Conservation (phyloP, 2,797 vertebrate species). For the Helarctos malayanus region DNA sequence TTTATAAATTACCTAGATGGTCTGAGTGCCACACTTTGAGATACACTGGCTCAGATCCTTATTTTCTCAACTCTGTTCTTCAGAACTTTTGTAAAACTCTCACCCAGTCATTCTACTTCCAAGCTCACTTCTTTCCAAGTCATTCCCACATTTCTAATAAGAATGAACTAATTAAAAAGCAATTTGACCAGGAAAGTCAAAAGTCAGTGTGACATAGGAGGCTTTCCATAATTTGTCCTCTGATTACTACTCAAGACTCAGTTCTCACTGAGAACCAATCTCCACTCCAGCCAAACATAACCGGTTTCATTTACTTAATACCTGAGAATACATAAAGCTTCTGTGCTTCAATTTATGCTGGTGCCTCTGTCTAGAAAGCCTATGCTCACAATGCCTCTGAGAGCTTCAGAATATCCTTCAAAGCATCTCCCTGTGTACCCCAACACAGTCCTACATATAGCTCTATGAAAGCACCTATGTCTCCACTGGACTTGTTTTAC, state of each 20-base stretch:
- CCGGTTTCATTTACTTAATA: constrained; percentile 16
- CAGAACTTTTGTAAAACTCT: constrained; percentile 6
- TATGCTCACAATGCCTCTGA: not conserved
- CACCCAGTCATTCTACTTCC: constrained; percentile 10
- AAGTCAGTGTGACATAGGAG: not conserved
- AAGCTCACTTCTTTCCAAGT: constrained; percentile 54
- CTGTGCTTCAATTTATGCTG: not conserved
- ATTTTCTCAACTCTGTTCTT: constrained; percentile 33
- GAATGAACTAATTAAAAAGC: constrained; percentile 55
- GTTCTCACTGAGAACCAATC: not conserved
- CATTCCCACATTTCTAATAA: constrained; percentile 4
- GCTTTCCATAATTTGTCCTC: not conserved
- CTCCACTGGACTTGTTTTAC: not conserved
- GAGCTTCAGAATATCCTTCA: not conserved
- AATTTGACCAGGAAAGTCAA: not conserved
- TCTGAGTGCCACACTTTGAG: constrained; percentile 2
- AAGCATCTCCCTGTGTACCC: not conserved
- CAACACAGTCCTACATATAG: not conserved
- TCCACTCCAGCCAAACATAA: not conserved
- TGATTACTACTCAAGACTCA: not conserved
- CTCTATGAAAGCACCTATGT: not conserved
- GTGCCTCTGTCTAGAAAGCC: not conserved
- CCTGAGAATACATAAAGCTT: not conserved
- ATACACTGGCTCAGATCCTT: not conserved
- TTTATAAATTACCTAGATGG: constrained; percentile 28